These are phyloP conservation scores for Mus caroli DNA, from an alignment of 2,797 vertebrate species.

Conservation along the genomic window DNA sequence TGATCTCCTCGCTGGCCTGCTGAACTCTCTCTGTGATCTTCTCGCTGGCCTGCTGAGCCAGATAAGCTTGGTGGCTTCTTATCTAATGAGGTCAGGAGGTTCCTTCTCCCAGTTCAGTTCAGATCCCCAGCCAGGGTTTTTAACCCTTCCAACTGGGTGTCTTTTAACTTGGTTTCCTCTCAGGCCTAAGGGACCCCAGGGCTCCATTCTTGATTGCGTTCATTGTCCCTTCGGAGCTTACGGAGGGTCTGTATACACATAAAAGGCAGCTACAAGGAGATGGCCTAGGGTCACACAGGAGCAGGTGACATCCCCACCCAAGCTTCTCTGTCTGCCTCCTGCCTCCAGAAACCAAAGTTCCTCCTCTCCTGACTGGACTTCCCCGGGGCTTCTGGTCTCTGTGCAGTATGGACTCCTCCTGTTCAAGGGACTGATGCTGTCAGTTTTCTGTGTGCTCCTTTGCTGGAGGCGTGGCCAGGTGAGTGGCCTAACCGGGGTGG, in stretches of 20 bases:
- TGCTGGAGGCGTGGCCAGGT: background rate
- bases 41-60: no score
- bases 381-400: background rate
- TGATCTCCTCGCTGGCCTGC: background rate
- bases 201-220: rapidly evolving
- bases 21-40: background rate
- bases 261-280: background rate
- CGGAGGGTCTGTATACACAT: background rate
- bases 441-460: background rate
- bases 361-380: background rate
- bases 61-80: background rate
- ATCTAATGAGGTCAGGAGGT: background rate
- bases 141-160: background rate
- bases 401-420: background rate
- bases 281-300: background rate
- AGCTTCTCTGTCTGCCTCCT: background rate
- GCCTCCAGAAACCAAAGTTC: background rate
- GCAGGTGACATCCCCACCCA: background rate
- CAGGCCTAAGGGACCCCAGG: background rate
- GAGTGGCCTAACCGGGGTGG: background rate
- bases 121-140: background rate
- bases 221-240: background rate
- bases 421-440: background rate
- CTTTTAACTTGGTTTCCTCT: background rate
- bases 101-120: background rate